A percentile compares a stretch with the other conserved stretches of the same genome.
Conservation (phyloP, 2,797 vertebrate genomes). For the Eulemur mongoz region DNA sequence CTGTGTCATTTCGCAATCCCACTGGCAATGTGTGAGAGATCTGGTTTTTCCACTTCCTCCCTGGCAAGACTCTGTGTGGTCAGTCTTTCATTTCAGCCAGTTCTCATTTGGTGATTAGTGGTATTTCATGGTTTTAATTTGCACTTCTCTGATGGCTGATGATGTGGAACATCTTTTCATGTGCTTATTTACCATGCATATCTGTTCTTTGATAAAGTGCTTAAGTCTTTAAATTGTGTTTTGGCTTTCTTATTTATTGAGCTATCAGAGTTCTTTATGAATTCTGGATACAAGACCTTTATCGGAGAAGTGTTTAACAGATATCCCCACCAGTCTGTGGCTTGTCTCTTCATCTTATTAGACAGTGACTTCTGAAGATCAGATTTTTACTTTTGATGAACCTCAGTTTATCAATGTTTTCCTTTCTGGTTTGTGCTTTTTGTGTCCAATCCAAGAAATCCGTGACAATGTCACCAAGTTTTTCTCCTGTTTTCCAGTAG, state of each 20-base stretch:
- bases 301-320: not conserved
- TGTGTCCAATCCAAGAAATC: not conserved
- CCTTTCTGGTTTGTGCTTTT: not conserved
- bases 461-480: not conserved
- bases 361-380: not conserved
- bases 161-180: too few relatives aligned
- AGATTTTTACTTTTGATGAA: not conserved
- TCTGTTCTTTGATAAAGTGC: not conserved
- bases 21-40: not conserved
- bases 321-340: not conserved
- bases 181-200: not conserved
- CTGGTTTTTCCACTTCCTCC: not conserved
- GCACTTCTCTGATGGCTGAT: too few relatives aligned
- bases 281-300: not conserved
- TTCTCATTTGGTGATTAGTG: not conserved
- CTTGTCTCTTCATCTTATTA: not conserved
- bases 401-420: not conserved
- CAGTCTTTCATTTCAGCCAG: not conserved
- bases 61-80: not conserved
- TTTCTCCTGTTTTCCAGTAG: not conserved
- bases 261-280: not conserved
- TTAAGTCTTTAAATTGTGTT: not conserved
- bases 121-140: too few relatives aligned
- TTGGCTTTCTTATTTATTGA: not conserved
- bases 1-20: not conserved